Evolutionary conservation across 2,888 invertebrate species (phyloP), one percentile per base, ranked within the genome.

Genomic region (Adineta ricciae): DNA sequence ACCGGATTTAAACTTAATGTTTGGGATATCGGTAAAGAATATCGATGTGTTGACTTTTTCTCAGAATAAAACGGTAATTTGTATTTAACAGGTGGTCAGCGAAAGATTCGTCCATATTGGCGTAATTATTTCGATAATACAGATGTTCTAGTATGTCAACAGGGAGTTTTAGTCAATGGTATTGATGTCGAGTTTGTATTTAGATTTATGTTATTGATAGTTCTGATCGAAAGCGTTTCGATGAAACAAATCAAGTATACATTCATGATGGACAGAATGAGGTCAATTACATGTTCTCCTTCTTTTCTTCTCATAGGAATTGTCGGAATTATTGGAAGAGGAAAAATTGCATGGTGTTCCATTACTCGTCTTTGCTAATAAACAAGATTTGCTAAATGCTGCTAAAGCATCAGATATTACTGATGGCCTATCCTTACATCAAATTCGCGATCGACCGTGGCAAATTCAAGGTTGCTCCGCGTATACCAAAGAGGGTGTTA

Each of bases 121-220:
- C 94, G 95, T 89, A 99, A 99, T 91, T 99, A 99, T 91, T 98
- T 97, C 92, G 98, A 99, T 90, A 98, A 98, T 90, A 99, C 99
- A 36, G 99, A 99, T 92, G 94, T 98, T 87, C 92, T 99, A 91
- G 97, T 97, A 91, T 92, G 92, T 88, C 32, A 9, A 24, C 5
- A 11, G 9, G 11, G 9, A 21, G 11, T 46, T 46, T 90, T 98
- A 97, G 97, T 99, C 88, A 99, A 97, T 90, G 99, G 99, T 2
- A 96, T 99, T 85, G 99, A 99, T 90, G n/a, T n/a, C n/a, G n/a
- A n/a, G n/a, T n/a, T n/a, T n/a, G n/a, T n/a, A 46, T 46, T 46
- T 90, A 98, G 97, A 97, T 99, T 88, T 99, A 97, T 90, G 99
- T 99, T 2, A 96, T 99, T 85, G 99, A 99, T 90, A 96, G 97